Percentiles rank a stretch among this genome's conserved stretches.
These are phyloP conservation scores for Phocides pigmalion DNA, from an alignment of 1,140 invertebrate species.

Conservation along the genomic window DNA sequence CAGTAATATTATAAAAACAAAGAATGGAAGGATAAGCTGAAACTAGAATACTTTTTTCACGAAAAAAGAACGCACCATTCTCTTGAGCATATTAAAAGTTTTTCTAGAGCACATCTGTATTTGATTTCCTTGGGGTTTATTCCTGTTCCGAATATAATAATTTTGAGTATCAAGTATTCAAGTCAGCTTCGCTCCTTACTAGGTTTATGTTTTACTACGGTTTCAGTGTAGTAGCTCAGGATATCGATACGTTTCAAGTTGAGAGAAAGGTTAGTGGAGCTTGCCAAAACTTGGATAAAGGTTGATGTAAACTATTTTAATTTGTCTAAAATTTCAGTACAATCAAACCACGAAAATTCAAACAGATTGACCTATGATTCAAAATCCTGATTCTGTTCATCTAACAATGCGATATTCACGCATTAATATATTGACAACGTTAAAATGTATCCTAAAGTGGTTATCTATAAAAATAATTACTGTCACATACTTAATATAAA, in stretches of 20 bases:
- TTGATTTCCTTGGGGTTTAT: constrained; percentile 30
- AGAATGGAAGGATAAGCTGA: constrained; percentile 7
- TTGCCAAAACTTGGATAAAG: no score
- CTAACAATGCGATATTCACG: no score
- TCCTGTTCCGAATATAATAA: constrained; percentile 30
- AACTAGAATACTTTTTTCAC: not conserved
- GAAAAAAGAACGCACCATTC: constrained; percentile 15
- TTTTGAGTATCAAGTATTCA: constrained; percentile 26
- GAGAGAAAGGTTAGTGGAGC: no score
- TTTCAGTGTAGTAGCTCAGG: not conserved
- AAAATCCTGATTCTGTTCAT: no score
- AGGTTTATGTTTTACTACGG: not conserved
- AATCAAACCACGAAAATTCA: no score
- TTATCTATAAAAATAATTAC: no score
- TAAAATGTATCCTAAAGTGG: no score
- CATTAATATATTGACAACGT: no score
- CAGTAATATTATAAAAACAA: constrained; percentile 19
- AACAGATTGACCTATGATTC: no score
- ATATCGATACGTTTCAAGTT: not conserved
- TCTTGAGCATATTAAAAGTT: constrained; percentile 28
- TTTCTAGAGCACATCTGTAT: constrained; percentile 24
- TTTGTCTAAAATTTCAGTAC: no score
- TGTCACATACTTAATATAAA: no score
- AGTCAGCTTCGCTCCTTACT: constrained; percentile 8
- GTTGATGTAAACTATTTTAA: no score